Base-by-base conservation (phyloP, 2,888 invertebrate genomes). In the Drosophila falleni region DNA sequence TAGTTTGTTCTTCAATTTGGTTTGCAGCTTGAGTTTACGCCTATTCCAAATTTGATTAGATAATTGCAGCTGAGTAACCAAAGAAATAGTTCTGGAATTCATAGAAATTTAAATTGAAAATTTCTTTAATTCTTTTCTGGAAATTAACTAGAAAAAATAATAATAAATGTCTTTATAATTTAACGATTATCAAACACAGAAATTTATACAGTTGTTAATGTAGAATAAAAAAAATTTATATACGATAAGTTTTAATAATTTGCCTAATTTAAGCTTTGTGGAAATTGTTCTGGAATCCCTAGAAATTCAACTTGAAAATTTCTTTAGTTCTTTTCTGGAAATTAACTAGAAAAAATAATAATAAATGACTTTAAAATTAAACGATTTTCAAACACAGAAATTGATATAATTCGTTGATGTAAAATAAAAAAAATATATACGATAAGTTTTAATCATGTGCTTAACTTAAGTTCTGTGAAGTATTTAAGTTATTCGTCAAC, bases 31-130 rank as follows among this genome's bases (percentile, higher is more conserved):
- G 26, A 26, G 41, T 42, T 5, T 5, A 51, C 15, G 42, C 33
- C 33, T 23, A 1, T 31, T 37, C 8, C 26, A 51, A 39, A 46
- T 26, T 39, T 53, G 44, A 69, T 66, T 67, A 31, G 37, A 44
- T 44, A 26, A 55, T 58, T 58, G 33, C 49, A 35, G 50, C 55
- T 50, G 62, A 49, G 26, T 46, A 49, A 44, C 35, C 46, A 19
- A 10, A 16, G 23, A 31, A 31, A 3, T 6, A 11, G 33, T 44
- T 44, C n/a, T 6, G 13, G n/a, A 10, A 33, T 15, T 5, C n/a
- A 6, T 3, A 44, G 8, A 44, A 26, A 19, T 42, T 42, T 11
- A 42, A 10, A 8, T 16, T 3, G 16, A 42, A 26, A 3, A 8
- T 15, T 15, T 13, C 15, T 16, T 5, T 4, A 13, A 2, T 15